Conservation (phyloP, 92 coral and sea anemone genomes). For the Meandrina meandrites region DNA sequence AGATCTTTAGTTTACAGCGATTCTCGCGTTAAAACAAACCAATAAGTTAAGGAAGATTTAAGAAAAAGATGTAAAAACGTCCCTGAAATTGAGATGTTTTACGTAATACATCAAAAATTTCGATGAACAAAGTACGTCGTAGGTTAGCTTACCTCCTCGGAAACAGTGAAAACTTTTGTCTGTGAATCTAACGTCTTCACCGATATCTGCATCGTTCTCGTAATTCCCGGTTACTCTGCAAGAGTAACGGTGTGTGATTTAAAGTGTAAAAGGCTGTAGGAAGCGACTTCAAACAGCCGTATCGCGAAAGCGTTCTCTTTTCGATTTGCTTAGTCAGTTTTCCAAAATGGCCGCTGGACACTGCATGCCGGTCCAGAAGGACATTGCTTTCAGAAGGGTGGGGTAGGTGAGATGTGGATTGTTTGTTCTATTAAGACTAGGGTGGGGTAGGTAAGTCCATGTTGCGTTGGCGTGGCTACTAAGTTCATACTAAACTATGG, state of each 20-base stretch:
- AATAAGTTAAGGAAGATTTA: neutral
- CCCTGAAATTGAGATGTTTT: neutral
- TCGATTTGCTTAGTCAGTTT: neutral
- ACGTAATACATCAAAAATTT: neutral
- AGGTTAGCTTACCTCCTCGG: conserved; percentile 83
- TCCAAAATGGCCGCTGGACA: conserved; percentile 6
- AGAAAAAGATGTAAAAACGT: neutral
- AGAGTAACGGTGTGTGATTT: neutral
- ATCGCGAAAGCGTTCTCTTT: neutral
- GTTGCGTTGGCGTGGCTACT: no score
- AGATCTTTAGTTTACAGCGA: neutral
- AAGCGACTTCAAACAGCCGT: neutral
- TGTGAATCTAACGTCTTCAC: conserved; percentile 98
- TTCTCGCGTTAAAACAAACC: neutral
- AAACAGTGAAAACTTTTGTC: conserved; percentile 84
- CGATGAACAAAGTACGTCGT: neutral
- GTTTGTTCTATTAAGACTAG: no score
- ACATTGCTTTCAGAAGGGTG: neutral
- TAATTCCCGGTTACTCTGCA: neutral
- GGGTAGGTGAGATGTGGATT: no score
- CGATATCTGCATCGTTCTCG: conserved; percentile 80
- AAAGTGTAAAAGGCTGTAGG: neutral
- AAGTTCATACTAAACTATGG: neutral
- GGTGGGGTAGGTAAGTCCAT: neutral
- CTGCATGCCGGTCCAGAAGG: neutral